Evolutionary conservation across 1,140 invertebrate species (phyloP), one percentile per base, ranked within the genome.

Genomic region (Palaemon carinicauda): DNA sequence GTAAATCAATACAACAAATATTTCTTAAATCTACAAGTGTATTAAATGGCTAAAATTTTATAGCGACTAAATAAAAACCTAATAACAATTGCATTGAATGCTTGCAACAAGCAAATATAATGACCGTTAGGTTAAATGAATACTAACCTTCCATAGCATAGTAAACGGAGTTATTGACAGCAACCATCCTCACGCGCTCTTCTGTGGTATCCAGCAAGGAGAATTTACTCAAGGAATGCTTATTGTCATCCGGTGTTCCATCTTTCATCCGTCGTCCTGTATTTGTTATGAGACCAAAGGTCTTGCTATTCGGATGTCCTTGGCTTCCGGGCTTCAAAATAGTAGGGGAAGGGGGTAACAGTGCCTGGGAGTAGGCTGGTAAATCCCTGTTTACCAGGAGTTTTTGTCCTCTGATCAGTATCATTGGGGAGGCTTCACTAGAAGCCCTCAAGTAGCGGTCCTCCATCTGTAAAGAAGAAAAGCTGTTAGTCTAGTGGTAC

Each of bases 361-460:
- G 69, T 69, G 80, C 80, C 3, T n/a, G 24, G 21, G 17, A 27
- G 24, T 82, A 82, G 14, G 80, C 29, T 7, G 80, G 80, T 17
- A 82, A 52, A 29, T 82, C 80, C 29, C 69, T 19, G 24, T 50
- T 31, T 4, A 82, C 80, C 7, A 82, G 51, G 12, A 82, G 80
- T 71, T 82, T 82, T 71, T 82, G 80, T 7, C 80, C 80, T n/a
- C 80, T 82, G 15, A 82, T 24, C 2, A 82, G 65, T 1, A 82
- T 52, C 19, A 54, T 1, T 21, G 69, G 69, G 21, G 80, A 41
- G 1, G 69, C 69, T 19, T 17, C 51, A 17, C 29, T 24, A 0
- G 5, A 50, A 3, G 19, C 33, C 53, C 74, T 12, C 41, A 82
- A 31, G 65, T 52, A 82, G 17, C 24, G 10, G 2, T 33, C 15